phyloP scores from a whole-genome alignment of 1,140 invertebrate genomes.

The Pollicipes pollicipes region DNA sequence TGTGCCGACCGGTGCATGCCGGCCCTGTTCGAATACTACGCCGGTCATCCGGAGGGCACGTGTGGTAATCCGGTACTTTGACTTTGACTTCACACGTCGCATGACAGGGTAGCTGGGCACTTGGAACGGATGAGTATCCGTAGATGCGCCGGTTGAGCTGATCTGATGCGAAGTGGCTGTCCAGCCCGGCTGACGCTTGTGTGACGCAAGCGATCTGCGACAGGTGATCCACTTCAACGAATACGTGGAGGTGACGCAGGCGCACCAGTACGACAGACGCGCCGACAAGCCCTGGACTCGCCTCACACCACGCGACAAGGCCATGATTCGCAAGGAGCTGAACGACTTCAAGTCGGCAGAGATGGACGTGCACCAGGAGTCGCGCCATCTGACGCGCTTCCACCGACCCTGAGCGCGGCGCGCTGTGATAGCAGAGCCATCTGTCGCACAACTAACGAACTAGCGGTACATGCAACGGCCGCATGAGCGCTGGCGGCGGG shows the following conservation, averaged over 20 bases:
- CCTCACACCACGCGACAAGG: conserved; percentile 95
- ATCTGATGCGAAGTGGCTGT: too few relatives aligned
- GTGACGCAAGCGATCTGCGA: too few relatives aligned
- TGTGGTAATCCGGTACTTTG: too few relatives aligned
- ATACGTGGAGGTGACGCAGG: conserved; percentile 97
- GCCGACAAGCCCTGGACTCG: conserved; percentile 99
- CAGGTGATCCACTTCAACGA: conserved; percentile 97
- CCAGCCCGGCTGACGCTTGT: too few relatives aligned
- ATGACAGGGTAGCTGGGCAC: too few relatives aligned
- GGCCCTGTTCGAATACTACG: too few relatives aligned
- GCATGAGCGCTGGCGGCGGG: too few relatives aligned
- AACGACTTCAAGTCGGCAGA: conserved; percentile 99
- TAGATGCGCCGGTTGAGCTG: too few relatives aligned
- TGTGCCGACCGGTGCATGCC: too few relatives aligned
- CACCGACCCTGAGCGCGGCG: conserved; percentile 18
- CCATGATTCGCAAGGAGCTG: conserved; percentile 93
- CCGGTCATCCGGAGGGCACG: too few relatives aligned
- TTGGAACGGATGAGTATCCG: too few relatives aligned
- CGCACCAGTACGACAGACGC: conserved; percentile 81
- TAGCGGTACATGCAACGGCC: neutral
- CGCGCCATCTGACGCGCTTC: conserved; percentile 66
- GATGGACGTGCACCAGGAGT: conserved; percentile 99
- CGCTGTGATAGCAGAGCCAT: neutral
- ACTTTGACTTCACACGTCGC: too few relatives aligned
- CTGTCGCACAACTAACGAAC: neutral